Conservation (phyloP, 2,888 invertebrate genomes). For the Lottia gigantea region DNA sequence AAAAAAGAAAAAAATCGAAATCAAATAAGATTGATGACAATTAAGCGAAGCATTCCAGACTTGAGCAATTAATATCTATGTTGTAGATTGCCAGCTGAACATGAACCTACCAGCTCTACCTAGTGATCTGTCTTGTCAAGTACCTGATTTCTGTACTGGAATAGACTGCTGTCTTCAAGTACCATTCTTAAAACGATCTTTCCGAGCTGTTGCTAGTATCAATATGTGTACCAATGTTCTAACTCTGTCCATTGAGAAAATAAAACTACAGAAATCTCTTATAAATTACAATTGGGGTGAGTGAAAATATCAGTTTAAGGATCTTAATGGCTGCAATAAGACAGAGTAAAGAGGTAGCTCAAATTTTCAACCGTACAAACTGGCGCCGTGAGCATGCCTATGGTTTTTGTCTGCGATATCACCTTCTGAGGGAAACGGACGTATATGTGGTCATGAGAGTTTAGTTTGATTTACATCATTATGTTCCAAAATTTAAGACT, state of each 20-base stretch:
- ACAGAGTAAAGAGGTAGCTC: no score
- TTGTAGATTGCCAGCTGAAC: constrained; percentile 22
- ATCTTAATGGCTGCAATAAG: no score
- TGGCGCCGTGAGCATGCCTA: no score
- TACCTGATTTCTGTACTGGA: constrained; percentile 25
- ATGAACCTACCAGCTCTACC: constrained; percentile 18
- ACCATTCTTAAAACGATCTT: constrained; percentile 25
- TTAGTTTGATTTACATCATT: no score
- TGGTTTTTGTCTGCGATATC: no score
- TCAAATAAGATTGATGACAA: no score
- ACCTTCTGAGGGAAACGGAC: no score
- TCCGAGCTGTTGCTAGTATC: constrained; percentile 22
- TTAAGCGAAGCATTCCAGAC: not conserved
- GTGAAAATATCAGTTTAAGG: not conserved
- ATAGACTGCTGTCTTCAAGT: constrained; percentile 33
- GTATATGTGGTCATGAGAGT: no score
- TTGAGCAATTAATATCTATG: not conserved
- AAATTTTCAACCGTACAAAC: no score
- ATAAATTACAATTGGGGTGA: constrained; percentile 20
- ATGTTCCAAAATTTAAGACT: no score
- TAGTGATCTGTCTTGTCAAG: constrained; percentile 15
- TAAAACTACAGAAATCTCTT: constrained; percentile 12
- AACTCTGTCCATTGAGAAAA: constrained; percentile 27
- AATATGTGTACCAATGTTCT: constrained; percentile 27
- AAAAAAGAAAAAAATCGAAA: no score